Percentiles rank a stretch among this genome's conserved stretches.
Evolutionary conservation across 2,113 vertebrate genomes (phyloP).

Genomic region (Hassar affinis): DNA sequence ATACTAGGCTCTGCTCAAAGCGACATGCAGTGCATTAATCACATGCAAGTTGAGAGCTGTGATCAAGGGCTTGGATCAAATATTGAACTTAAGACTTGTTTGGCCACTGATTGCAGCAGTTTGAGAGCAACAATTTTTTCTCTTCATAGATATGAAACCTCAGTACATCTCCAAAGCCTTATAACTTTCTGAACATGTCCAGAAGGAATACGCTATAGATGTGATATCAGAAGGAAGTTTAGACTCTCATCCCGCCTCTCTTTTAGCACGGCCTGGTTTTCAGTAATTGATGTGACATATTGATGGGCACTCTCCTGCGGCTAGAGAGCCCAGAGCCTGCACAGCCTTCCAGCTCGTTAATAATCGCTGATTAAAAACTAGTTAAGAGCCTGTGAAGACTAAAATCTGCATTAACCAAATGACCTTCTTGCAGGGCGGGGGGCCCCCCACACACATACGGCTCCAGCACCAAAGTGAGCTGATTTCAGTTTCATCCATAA

Average conservation of each 20-base stretch:
- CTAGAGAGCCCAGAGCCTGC: conserved; percentile 64
- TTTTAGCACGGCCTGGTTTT: conserved; percentile 48
- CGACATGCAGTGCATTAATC: conserved; percentile 10
- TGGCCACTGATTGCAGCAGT: neutral
- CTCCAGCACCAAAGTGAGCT: conserved; percentile 55
- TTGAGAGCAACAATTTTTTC: neutral
- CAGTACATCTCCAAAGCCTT: neutral
- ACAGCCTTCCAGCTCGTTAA: conserved; percentile 75
- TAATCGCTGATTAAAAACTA: conserved; percentile 93
- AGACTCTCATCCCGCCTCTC: conserved; percentile 65
- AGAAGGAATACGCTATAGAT: conserved; percentile 65
- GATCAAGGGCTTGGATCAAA: conserved; percentile 18
- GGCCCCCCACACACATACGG: conserved; percentile 40
- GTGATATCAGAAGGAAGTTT: conserved; percentile 63
- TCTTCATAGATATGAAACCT: neutral
- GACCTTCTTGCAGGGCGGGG: conserved; percentile 72
- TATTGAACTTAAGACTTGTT: neutral
- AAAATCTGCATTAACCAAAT: conserved; percentile 84
- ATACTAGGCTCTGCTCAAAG: neutral
- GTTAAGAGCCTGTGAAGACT: conserved; percentile 87
- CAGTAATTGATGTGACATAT: conserved; percentile 82
- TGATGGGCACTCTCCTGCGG: conserved; percentile 73
- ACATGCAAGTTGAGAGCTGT: neutral
- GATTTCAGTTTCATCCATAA: conserved; percentile 57
- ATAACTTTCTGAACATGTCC: conserved; percentile 58